Evolutionary conservation across 2,888 invertebrate genomes (phyloP), one percentile per base, ranked within the genome.

Genomic region (Phymatocera aterrima): DNA sequence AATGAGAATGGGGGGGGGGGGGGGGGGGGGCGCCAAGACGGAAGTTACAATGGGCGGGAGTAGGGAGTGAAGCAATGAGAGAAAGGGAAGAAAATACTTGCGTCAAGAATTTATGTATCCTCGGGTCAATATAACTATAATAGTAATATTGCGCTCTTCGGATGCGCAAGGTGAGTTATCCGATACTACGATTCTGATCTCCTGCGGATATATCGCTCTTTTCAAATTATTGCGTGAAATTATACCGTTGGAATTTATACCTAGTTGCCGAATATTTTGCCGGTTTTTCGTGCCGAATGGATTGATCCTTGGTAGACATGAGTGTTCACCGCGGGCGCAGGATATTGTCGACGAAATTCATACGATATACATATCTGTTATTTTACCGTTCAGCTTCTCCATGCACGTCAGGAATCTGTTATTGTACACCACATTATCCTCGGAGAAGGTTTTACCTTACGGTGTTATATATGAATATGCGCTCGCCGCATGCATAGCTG

Each of bases 81-180:
- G 46, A 68, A 68, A 68, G 43, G 43, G 68, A 57, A 68, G 24
- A 68, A 68, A n/a, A 68, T 46, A 68, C 68, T 68, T 68, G 68
- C 68, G 68, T 43, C 6, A 68, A 24, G 68, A 68, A 46, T 46
- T 37, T 64, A 64, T 21, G 24, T 28, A 28, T 37, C 15, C 31
- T 15, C 34, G 15, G 31, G 34, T 31, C 5, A 43, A n/a, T n/a
- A n/a, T n/a, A n/a, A n/a, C n/a, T n/a, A n/a, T n/a, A n/a, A n/a
- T n/a, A n/a, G n/a, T n/a, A n/a, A n/a, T n/a, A n/a, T n/a, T n/a
- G n/a, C n/a, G n/a, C n/a, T n/a, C n/a, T n/a, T n/a, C n/a, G n/a
- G n/a, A n/a, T n/a, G n/a, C n/a, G n/a, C n/a, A n/a, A n/a, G n/a
- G n/a, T n/a, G n/a, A n/a, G n/a, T n/a, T n/a, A n/a, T n/a, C n/a